phyloP scores from a whole-genome alignment of 1,140 invertebrate genomes.

The Arion vulgaris region DNA sequence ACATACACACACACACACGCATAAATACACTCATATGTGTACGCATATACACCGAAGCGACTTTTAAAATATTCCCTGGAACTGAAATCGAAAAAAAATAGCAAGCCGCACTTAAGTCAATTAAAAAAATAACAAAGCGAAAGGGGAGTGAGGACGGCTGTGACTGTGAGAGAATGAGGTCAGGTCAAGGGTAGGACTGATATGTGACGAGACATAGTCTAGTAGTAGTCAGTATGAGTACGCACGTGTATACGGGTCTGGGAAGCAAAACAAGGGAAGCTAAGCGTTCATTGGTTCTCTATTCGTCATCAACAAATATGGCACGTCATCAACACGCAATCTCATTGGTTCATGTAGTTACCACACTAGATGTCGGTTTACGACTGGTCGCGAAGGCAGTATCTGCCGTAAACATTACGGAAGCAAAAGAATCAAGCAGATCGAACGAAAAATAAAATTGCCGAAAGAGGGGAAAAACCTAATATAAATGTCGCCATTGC shows the following conservation, averaged over 20 bases:
- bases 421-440: not conserved
- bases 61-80: too few species aligned
- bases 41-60: too few species aligned
- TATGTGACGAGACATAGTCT: not conserved
- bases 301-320: not conserved
- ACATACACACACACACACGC: too few species aligned
- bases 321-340: not conserved
- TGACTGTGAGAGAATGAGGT: not conserved
- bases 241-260: not conserved
- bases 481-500: not conserved
- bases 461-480: not conserved
- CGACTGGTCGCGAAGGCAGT: not conserved
- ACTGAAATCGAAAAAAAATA: too few species aligned
- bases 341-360: not conserved
- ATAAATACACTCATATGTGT: too few species aligned
- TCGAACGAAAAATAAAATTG: not conserved
- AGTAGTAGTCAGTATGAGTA: not conserved
- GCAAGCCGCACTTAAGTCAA: too few species aligned
- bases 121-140: too few species aligned
- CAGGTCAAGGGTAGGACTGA: not conserved
- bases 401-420: conserved; percentile 5
- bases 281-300: not conserved
- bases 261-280: not conserved
- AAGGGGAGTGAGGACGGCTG: not conserved
- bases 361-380: not conserved